Evolutionary conservation across 1,140 invertebrate genomes (phyloP).

Genomic region (Eurosta solidaginis): DNA sequence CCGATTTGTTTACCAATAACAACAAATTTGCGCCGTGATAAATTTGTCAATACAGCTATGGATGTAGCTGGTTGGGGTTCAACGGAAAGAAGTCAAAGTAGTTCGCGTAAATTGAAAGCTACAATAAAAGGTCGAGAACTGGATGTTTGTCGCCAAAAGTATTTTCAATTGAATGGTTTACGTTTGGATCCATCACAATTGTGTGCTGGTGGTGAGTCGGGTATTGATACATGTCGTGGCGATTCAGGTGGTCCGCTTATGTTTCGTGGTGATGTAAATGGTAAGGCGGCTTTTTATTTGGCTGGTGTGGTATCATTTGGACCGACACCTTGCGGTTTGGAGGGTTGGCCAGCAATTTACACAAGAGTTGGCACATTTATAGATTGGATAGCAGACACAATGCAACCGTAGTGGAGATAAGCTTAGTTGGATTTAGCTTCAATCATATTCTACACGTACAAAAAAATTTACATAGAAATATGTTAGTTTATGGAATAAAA

Average conservation of each 20-base stretch:
- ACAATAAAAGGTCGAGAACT: conserved; percentile 43
- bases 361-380: conserved; percentile 70
- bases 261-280: conserved; percentile 33
- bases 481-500: too few species aligned
- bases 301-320: conserved; percentile 78
- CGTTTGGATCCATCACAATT: conserved; percentile 58
- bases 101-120: conserved; percentile 43
- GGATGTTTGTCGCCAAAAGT: conserved; percentile 41
- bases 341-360: conserved; percentile 76
- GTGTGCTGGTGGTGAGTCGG: conserved; percentile 68
- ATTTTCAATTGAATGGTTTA: neutral
- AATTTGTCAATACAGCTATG: conserved; percentile 63
- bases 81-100: conserved; percentile 64
- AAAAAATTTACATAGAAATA: too few species aligned
- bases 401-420: conserved; percentile 52
- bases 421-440: too few species aligned
- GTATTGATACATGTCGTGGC: conserved; percentile 70
- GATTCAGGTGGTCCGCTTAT: conserved; percentile 76
- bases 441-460: too few species aligned
- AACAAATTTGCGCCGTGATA: conserved; percentile 49
- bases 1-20: conserved; percentile 74
- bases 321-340: conserved; percentile 71
- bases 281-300: conserved; percentile 53
- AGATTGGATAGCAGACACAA: conserved; percentile 69
- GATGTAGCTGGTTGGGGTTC: conserved; percentile 83